These are phyloP conservation scores for Drosophila subsilvestris DNA, from an alignment of 2,888 invertebrate species.

Conservation along the genomic window DNA sequence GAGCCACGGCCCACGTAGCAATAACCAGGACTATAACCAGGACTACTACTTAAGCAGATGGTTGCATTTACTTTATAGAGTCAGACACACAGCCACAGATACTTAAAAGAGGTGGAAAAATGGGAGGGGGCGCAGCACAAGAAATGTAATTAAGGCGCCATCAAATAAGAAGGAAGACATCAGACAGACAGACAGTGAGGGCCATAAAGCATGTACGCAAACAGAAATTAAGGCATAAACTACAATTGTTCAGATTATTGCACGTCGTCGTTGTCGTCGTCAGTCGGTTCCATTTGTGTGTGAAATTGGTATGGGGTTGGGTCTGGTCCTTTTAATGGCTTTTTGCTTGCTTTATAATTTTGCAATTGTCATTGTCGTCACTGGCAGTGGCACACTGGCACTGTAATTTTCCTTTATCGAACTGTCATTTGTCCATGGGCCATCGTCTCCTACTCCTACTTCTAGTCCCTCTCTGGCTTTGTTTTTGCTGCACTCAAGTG, in stretches of 20 bases:
- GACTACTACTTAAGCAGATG: conserved; percentile 15
- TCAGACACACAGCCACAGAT: conserved; percentile 15
- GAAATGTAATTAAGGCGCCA: conserved; percentile 47
- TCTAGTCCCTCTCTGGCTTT: not conserved
- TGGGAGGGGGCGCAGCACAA: conserved; percentile 12
- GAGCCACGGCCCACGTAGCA: conserved; percentile 19
- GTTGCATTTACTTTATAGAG: conserved; percentile 4
- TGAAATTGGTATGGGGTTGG: not conserved
- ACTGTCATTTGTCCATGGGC: conserved; percentile 9
- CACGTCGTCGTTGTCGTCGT: conserved; percentile 42
- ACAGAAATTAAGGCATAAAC: conserved; percentile 59
- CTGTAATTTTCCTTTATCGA: conserved; percentile 37
- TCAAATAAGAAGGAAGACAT: conserved; percentile 20
- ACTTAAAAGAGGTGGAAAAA: conserved; percentile 38
- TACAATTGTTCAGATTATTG: conserved; percentile 58
- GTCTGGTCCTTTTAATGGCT: conserved; percentile 32
- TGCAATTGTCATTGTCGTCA: conserved; percentile 46
- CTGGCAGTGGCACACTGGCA: conserved; percentile 51
- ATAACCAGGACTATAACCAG: conserved; percentile 1
- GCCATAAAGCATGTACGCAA: conserved; percentile 59
- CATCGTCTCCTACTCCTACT: no score
- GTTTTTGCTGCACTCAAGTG: conserved; percentile 16
- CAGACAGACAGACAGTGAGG: not conserved
- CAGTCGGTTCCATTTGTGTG: not conserved
- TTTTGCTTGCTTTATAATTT: conserved; percentile 58